A percentile compares a stretch with the other conserved stretches of the same genome.
Evolutionary conservation across 1,140 invertebrate species (phyloP).

Genomic region (Heliothis virescens): DNA sequence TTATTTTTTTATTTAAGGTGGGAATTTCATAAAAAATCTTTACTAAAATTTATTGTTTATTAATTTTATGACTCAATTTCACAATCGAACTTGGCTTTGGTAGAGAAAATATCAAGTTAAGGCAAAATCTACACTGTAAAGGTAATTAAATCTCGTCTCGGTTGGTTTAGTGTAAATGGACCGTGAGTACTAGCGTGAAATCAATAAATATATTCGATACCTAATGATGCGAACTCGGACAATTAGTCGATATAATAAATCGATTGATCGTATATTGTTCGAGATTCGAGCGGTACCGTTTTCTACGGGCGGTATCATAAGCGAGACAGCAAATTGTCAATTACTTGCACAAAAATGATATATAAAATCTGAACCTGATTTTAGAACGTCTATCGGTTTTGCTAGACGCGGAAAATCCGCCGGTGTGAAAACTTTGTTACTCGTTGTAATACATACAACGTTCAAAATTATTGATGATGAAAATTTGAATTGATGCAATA

Average conservation of each 20-base stretch:
- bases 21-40: not conserved
- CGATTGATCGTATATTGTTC: slow-evolving; percentile 35
- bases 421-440: too few relatives aligned
- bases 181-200: slow-evolving; percentile 56
- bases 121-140: slow-evolving; percentile 29
- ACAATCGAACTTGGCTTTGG: not conserved
- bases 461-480: too few relatives aligned
- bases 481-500: too few relatives aligned
- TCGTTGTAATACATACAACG: too few relatives aligned
- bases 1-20: not conserved
- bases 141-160: slow-evolving; percentile 44
- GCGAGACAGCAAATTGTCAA: too few relatives aligned
- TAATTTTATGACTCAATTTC: not conserved
- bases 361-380: too few relatives aligned
- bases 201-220: slow-evolving; percentile 56
- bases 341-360: too few relatives aligned
- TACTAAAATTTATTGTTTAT: not conserved
- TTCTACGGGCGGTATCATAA: not conserved
- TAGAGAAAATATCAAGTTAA: slow-evolving; percentile 3
- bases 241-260: slow-evolving; percentile 53
- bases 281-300: not conserved
- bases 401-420: too few relatives aligned
- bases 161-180: slow-evolving; percentile 51
- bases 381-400: too few relatives aligned
- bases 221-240: slow-evolving; percentile 48